Evolutionary conservation across 2,888 invertebrate genomes (phyloP).

Genomic region (Caenorhabditis panamensis): DNA sequence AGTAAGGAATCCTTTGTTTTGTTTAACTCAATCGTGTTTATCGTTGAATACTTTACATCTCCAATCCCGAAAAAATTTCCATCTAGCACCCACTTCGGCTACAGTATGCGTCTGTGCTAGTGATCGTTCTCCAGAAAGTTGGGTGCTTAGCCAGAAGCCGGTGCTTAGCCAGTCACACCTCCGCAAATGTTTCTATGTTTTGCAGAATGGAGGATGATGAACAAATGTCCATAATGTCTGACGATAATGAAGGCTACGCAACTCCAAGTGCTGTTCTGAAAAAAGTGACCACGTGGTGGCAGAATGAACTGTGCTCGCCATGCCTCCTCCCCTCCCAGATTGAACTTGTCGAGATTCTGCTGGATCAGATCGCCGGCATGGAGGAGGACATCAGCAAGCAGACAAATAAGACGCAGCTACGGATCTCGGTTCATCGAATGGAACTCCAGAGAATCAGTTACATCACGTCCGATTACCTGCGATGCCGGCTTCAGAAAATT

Average conservation of each 20-base stretch:
- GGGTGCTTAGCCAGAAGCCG: too few relatives aligned
- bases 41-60: too few relatives aligned
- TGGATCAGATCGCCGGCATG: constrained; percentile 72
- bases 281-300: constrained; percentile 68
- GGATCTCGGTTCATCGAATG: constrained; percentile 69
- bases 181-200: too few relatives aligned
- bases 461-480: constrained; percentile 73
- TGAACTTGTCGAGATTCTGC: constrained; percentile 69
- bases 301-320: constrained; percentile 70
- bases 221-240: neutral
- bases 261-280: constrained; percentile 58
- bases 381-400: constrained; percentile 60
- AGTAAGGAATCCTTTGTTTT: neutral
- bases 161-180: too few relatives aligned
- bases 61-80: too few relatives aligned
- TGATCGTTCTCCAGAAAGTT: too few relatives aligned
- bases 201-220: constrained; percentile 6
- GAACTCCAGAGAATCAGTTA: constrained; percentile 74
- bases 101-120: too few relatives aligned
- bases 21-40: too few relatives aligned
- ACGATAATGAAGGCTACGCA: constrained; percentile 41
- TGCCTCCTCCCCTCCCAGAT: constrained; percentile 70
- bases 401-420: constrained; percentile 59
- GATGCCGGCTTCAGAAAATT: constrained; percentile 71
- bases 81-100: too few relatives aligned